A percentile compares a stretch with the other conserved stretches of the same genome.
These are phyloP conservation scores for Hartigia nigra DNA, from an alignment of 2,888 invertebrate genomes.

Conservation along the genomic window DNA sequence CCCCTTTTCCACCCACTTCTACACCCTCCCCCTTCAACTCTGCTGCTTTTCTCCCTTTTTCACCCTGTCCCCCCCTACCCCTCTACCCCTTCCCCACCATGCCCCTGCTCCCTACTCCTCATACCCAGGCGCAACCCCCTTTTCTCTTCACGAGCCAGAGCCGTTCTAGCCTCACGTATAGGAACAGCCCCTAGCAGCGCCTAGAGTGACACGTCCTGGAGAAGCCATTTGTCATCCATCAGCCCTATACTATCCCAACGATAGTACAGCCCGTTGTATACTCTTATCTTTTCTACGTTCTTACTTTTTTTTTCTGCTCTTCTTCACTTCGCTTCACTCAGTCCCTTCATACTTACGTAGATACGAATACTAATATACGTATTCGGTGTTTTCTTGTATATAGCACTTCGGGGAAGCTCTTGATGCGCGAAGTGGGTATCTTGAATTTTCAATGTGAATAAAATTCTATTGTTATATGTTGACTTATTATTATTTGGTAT, in stretches of 20 bases:
- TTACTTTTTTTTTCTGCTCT: neutral
- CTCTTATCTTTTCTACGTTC: neutral
- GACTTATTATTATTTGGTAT: no score
- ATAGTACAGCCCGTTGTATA: slow-evolving; percentile 33
- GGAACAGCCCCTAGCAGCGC: slow-evolving; percentile 54
- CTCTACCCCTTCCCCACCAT: slow-evolving; percentile 63
- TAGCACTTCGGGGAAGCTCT: neutral
- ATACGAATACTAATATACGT: neutral
- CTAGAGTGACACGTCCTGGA: slow-evolving; percentile 30
- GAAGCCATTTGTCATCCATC: slow-evolving; percentile 58
- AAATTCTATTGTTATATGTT: neutral
- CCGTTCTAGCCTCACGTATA: slow-evolving; percentile 60
- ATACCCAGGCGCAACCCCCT: slow-evolving; percentile 41
- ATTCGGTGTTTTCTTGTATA: neutral
- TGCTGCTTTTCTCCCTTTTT: slow-evolving; percentile 68
- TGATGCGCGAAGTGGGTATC: neutral
- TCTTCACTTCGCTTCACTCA: slow-evolving; percentile 67
- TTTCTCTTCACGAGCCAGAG: slow-evolving; percentile 63
- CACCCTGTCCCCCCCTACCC: slow-evolving; percentile 57
- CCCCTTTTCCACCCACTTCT: slow-evolving; percentile 53
- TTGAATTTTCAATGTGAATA: neutral
- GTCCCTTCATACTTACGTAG: slow-evolving; percentile 63
- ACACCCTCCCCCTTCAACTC: slow-evolving; percentile 68
- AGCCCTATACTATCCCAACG: slow-evolving; percentile 48
- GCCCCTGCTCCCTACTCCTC: slow-evolving; percentile 70